Evolutionary conservation across 35 echinoderm and acorn worm genomes (phyloP), one percentile per base, ranked within the genome.

Genomic region (Nesometra sesokonis): DNA sequence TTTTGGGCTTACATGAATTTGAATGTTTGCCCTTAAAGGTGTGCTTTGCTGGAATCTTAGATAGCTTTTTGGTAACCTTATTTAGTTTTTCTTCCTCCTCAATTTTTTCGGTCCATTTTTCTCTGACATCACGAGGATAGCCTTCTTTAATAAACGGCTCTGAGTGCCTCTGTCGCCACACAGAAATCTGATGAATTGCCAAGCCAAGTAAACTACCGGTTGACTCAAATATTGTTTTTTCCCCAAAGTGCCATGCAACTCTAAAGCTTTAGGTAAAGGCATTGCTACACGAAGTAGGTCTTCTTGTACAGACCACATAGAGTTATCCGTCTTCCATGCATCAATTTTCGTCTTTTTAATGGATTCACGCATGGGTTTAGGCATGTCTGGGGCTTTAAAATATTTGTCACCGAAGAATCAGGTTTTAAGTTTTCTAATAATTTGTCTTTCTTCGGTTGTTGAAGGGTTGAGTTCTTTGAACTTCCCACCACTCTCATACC

Each of bases 311-410:
- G 85, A 86, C 85, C 85, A 86, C 9, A 86, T 35, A 0, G 85
- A 86, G 30, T 86, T 86, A 29, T 86, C 85, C 0, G 11, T 86
- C 29, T 86, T 86, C 85, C 85, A 77, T 34, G 46, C 85, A n/a
- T 76, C 33, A 23, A 33, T 17, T 7, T 85, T 85, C 13, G 83
- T 17, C 30, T 77, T 77, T 57, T 86, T 86, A 47, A 86, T 86
- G 5, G 46, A 76, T 2, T 5, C 5, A 29, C 85, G 7, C 0
- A 77, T 77, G 9, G 46, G 46, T 77, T 86, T 86, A 3, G 57
- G 46, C 46, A 67, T 77, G 38, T n/a, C n/a, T n/a, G n/a, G n/a
- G n/a, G n/a, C n/a, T n/a, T n/a, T n/a, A n/a, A n/a, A n/a, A n/a
- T n/a, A n/a, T n/a, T n/a, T n/a, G n/a, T n/a, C n/a, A n/a, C n/a